These are phyloP conservation scores for Uria lomvia DNA, from an alignment of 2,113 vertebrate genomes.

Conservation along the genomic window DNA sequence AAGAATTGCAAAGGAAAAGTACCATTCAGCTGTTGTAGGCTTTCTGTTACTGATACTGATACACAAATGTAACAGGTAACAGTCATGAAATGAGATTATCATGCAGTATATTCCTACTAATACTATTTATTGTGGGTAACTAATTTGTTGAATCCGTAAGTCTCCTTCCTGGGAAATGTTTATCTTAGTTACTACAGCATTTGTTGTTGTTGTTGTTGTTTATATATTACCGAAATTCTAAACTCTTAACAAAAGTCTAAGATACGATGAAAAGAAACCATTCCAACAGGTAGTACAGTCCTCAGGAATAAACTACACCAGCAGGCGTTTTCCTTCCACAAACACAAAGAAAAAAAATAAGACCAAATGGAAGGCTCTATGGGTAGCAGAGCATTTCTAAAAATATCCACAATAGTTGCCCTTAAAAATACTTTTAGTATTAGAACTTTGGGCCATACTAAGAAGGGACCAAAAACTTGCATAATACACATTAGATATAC, in stretches of 20 bases:
- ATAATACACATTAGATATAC: not conserved
- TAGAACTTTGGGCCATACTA: not conserved
- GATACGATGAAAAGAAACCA: not conserved
- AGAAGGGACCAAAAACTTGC: not conserved
- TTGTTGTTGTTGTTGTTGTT: not conserved
- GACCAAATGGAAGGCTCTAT: not conserved
- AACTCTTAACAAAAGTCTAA: not conserved
- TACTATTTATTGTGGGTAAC: not conserved
- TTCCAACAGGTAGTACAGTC: not conserved
- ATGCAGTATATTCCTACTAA: not conserved
- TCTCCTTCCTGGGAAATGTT: not conserved
- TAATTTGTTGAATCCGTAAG: not conserved
- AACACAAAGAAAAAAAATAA: not conserved
- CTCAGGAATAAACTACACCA: not conserved
- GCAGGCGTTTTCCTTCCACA: not conserved
- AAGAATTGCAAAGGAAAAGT: not conserved
- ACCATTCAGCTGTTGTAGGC: not conserved
- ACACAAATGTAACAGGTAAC: not conserved
- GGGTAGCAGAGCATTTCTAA: not conserved
- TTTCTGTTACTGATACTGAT: not conserved
- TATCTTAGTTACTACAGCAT: not conserved
- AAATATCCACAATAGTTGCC: not conserved
- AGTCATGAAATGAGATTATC: not conserved
- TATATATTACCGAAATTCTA: not conserved
- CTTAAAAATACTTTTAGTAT: not conserved